Conservation (phyloP, 2,888 invertebrate genomes). For the Dyspetes luteomarginatus region DNA sequence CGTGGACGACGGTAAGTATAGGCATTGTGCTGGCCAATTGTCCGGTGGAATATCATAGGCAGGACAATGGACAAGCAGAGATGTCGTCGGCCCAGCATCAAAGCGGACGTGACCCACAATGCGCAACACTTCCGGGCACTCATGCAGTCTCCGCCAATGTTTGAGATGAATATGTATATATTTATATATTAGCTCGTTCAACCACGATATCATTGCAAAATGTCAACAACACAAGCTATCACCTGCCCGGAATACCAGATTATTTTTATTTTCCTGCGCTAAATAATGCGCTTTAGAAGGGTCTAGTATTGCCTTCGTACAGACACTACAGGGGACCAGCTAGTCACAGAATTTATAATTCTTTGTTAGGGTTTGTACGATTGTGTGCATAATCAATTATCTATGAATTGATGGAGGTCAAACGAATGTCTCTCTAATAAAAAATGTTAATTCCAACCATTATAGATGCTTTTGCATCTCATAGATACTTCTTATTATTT, state of each 20-base stretch:
- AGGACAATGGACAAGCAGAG: constrained; percentile 66
- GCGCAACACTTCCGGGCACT: background rate
- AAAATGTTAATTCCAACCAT: no score
- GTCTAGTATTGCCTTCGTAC: no score
- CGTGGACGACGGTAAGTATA: constrained; percentile 63
- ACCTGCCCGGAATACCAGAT: background rate
- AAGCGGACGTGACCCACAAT: constrained; percentile 66
- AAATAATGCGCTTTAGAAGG: no score
- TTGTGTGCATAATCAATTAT: no score
- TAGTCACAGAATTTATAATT: no score
- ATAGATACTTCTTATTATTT: no score
- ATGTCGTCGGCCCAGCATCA: constrained; percentile 68
- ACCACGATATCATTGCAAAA: constrained; percentile 5
- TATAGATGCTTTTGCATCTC: no score
- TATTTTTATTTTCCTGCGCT: background rate
- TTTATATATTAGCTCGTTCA: constrained; percentile 22
- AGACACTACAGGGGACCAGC: no score
- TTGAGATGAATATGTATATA: constrained; percentile 2
- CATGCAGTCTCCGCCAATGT: constrained; percentile 11
- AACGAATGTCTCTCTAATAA: no score
- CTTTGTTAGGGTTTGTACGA: no score
- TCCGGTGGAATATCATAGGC: constrained; percentile 54
- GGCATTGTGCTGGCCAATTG: constrained; percentile 64
- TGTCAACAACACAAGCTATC: background rate
- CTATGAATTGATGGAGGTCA: no score